Evolutionary conservation across 35 echinoderm and acorn worm genomes (phyloP), one percentile per base, ranked within the genome.

Genomic region (Anneissia japonica): DNA sequence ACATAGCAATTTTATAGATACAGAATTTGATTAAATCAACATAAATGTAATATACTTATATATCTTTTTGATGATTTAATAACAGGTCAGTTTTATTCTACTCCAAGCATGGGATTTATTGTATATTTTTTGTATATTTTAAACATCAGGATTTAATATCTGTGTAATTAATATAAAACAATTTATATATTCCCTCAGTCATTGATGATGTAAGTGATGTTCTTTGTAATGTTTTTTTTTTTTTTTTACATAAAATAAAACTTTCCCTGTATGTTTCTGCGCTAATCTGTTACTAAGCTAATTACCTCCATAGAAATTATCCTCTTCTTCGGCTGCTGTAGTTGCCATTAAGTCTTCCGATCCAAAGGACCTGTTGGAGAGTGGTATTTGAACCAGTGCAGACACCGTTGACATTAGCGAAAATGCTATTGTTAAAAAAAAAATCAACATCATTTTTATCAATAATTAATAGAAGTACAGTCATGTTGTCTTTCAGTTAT

Each of bases 251-350:
- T 14, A 28, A 13, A 14, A 64, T 14, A 13, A 28, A 64, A 28
- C 28, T 64, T 64, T 13, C 13, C 13, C 51, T 28, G 13, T 13
- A 14, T 64, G 28, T 14, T 64, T 28, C 28, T 28, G 28, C 28
- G 51, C 12, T n/a, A 32, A 78, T 31, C 12, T 13, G 12, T 78
- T 14, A 33, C 14, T 16, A 33, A 32, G 17, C 13, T 38, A 74
- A 35, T 79, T 77, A 97, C 94, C 94, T 82, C 86, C 94, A 93
- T 90, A 97, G 78, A 93, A 97, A 16, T 30, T 32, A 37, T 87
- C 41, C 0, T 79, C 82, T 16, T 88, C 75, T 77, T 97, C 94
- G 0, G 94, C 74, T 39, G 86, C 90, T 19, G 76, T 87, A 43
- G 40, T 90, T 23, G 82, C 94, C 79, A 97, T 74, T 46, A 88